Base-by-base conservation (phyloP, 2,888 invertebrate species). In the Tetropium fuscum region DNA sequence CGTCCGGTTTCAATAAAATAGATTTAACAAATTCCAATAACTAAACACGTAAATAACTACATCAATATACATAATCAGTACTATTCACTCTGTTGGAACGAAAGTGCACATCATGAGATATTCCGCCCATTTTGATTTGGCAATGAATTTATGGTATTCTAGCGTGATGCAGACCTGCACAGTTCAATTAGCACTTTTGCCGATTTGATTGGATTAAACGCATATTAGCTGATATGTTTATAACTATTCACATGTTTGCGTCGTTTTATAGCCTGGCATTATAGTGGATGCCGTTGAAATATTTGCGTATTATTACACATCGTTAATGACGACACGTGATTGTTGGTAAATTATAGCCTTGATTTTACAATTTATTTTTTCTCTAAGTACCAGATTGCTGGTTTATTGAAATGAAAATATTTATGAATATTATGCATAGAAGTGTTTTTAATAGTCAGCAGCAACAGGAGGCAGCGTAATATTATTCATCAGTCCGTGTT, bases 1-100 rank as follows among this genome's bases (percentile, higher is more conserved):
- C 43, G 58, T 54, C 48, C 43, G 54, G 53, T 48, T 51, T 51
- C 44, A 51, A 49, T 54, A 18, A 36, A 56, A 43, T 53, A 36
- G 60, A 55, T 56, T 60, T 45, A 45, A 36, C 45, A 51, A 38
- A 60, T 19, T 54, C 38, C 36, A 36, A 38, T 51, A 60, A n/a
- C n/a, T n/a, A n/a, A 48, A 60, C 56, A 48, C 27, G 25, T 44
- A 32, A 45, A 51, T 58, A 53, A 53, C 53, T 36, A 53, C 45
- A 59, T 59, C 54, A 44, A 38, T 45, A 41, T 38, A 55, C 16
- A 55, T 40, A 51, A 38, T 41, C 41, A 38, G 51, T 34, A 45
- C 41, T 53, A 53, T 58, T 49, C 56, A 53, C 15, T 53, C 53
- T 22, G 48, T 53, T 48, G 45, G 27, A 36, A 10, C 45, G 47